Evolutionary conservation across 2,797 vertebrate species (phyloP), one percentile per base, ranked within the genome.

Genomic region (Alca torda): DNA sequence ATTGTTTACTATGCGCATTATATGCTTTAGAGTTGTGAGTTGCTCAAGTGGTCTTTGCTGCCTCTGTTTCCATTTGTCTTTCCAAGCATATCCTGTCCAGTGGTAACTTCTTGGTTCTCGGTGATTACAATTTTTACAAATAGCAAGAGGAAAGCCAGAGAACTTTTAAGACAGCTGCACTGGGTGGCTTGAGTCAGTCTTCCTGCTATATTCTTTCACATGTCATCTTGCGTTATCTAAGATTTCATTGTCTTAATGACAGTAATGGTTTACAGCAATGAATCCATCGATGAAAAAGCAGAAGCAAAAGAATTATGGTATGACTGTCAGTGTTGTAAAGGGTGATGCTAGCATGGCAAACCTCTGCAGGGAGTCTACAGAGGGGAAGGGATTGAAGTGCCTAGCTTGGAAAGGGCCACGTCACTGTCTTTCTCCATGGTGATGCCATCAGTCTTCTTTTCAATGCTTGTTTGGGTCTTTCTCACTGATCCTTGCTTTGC

Each of bases 111-210:
- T 91, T 68, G 16, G 16, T 39, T 64, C 69, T 72, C 30, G 68
- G 6, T 39, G 39, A 31, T 74, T 14, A 41, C 19, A 33, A 5
- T 45, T 69, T 85, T 70, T 51, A 45, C 53, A 56, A 54, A 21
- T 26, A 67, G 43, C n/a, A 37, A 57, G 48, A 46, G 48, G 75
- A 30, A 45, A 45, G 19, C 10, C 17, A 5, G 54, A 74, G 45
- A 46, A 54, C 33, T 37, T 46, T 28, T 13, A 51, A 64, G 68
- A 18, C 0, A 2, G 6, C 43, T 12, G 6, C 0, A 1, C 24
- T 28, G 39, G 25, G 41, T 51, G 69, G 8, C 33, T 72, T 3
- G 16, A 21, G 59, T 30, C 46, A 15, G 28, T 8, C 57, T 54
- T 54, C 26, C 56, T 30, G 12, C 23, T 45, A 0, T 28, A 3